Evolutionary conservation across 2,888 invertebrate species (phyloP), one percentile per base, ranked within the genome.

Genomic region (Athrips mouffetella): DNA sequence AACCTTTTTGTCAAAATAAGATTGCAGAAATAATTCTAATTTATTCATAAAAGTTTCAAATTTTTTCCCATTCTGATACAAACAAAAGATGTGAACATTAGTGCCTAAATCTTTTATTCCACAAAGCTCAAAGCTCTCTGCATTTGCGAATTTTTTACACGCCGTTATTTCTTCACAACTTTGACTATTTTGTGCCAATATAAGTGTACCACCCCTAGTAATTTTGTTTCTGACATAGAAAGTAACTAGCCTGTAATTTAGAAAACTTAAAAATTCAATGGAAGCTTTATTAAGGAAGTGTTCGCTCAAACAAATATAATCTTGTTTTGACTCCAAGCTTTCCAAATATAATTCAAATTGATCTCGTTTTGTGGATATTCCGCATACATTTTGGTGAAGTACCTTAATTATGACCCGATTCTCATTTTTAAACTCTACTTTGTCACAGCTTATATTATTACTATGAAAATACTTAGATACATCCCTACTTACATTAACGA

Each of bases 221-320:
- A 30, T 47, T 30, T 13, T 39, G 1, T 21, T 15, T 8, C 29
- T 42, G 8, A 16, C 21, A n/a, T 16, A 42, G 16, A 29, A 16
- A 10, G 42, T 18, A 2, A 3, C 11, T 10, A 42, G 4, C 8
- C 16, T 7, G 29, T 20, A 42, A 13, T 42, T 42, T 8, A 2
- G 1, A 3, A 18, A 13, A 29, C 21, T 47, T 10, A 40, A 21
- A 21, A 47, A 47, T 10, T 29, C 6, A 7, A 29, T 10, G 6
- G 29, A 20, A n/a, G n/a, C n/a, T n/a, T n/a, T n/a, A n/a, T n/a
- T n/a, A n/a, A n/a, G n/a, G n/a, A n/a, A n/a, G n/a, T 39, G 29
- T 39, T 47, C 47, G 21, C 47, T 20, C 1, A 47, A 10, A 20
- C 47, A 47, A 15, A 47, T 20, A 47, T 37, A 37, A 11, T 46